Evolutionary conservation across 2,888 invertebrate species (phyloP), one percentile per base, ranked within the genome.

Genomic region (Agriopis marginaria): DNA sequence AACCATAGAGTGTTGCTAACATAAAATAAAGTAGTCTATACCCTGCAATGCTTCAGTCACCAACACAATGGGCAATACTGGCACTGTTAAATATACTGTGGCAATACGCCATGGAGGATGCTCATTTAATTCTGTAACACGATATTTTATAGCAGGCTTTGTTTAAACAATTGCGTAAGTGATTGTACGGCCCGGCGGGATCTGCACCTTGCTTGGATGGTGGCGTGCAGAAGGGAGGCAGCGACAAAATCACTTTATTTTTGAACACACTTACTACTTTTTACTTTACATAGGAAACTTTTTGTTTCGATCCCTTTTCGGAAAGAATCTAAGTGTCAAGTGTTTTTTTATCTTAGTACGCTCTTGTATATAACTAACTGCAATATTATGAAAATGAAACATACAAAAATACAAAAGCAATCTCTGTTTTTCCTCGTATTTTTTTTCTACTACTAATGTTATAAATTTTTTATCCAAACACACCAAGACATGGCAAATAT

Each of bases 121-220:
- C 79, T 82, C 84, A 82, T 88, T 92, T 91, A 87, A 86, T 87
- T 86, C 72, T 67, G 93, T 88, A 93, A 93, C 83, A 74, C 76
- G 93, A 93, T 93, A 93, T 89, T 93, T 93, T 92, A 92, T 90
- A 86, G 89, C 85, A 79, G 75, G 82, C 86, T 87, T 92, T 93
- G 93, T 93, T 92, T 93, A 93, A 92, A 93, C 93, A 92, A 93
- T 93, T 93, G 93, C 90, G 91, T 90, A 90, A 93, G 93, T 92
- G 92, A 92, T 91, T 92, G 92, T 91, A 86, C 77, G 78, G 75
- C 76, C 75, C 80, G 76, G 68, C 63, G 82, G 82, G 86, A 77
- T 82, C 84, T 86, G 90, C 90, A 90, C 90, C 90, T 90, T 89
- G 87, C 78, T 71, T 76, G 72, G 74, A 72, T 53, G 78, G 74